Conservation (phyloP, 2,113 vertebrate species). For the Nansenia antarctica region DNA sequence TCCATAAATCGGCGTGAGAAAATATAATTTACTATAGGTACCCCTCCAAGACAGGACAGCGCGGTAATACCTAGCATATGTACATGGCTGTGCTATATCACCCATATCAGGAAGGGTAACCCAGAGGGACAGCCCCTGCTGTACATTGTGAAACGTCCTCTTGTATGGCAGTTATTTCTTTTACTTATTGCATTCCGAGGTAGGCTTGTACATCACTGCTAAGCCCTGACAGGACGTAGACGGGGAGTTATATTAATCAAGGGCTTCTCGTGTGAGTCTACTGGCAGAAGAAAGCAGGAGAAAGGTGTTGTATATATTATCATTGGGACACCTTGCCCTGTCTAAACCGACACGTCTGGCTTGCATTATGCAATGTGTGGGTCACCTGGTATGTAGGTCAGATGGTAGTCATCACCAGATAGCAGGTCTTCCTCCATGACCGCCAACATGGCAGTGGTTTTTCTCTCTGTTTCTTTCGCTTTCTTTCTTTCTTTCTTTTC, state of each 20-base stretch:
- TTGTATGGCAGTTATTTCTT: background rate
- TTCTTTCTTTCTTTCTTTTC: background rate
- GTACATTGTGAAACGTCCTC: background rate
- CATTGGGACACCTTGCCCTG: conserved; percentile 30
- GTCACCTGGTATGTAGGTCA: conserved; percentile 38
- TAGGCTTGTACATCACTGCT: background rate
- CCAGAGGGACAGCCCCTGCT: background rate
- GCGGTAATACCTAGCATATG: background rate
- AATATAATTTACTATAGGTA: background rate
- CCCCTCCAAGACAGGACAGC: background rate
- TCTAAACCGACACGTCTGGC: conserved; percentile 34
- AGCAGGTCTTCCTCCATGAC: conserved; percentile 11
- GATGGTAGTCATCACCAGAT: conserved; percentile 17
- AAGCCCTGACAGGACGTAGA: background rate
- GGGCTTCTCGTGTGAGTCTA: conserved; percentile 10
- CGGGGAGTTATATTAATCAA: conserved; percentile 3
- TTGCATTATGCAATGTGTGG: conserved; percentile 34
- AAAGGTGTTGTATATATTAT: conserved; percentile 28
- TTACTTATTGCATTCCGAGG: background rate
- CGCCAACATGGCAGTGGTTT: conserved; percentile 19
- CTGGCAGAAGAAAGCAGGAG: background rate
- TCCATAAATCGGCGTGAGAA: background rate
- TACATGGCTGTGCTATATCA: background rate
- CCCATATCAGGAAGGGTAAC: background rate
- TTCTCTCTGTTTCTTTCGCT: background rate